Evolutionary conservation across 1,140 invertebrate genomes (phyloP).

Genomic region (Odontomachus brunneus): DNA sequence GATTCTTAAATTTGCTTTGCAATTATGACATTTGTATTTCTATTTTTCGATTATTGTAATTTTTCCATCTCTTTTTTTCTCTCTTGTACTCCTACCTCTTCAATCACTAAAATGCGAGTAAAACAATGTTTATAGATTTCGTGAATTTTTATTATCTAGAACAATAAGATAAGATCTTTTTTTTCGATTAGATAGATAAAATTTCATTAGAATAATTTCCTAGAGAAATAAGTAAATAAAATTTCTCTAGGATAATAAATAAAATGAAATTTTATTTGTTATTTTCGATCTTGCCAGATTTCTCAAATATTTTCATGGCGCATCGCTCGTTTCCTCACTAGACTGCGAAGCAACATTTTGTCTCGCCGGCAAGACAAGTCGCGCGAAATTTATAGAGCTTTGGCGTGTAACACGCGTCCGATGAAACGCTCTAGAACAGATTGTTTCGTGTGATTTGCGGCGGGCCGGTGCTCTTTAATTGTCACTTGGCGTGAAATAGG

Average conservation of each 20-base stretch:
- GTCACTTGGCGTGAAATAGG: slow-evolving; percentile 41
- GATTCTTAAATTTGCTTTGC: too few relatives aligned
- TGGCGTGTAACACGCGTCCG: not conserved
- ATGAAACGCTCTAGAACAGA: slow-evolving; percentile 3
- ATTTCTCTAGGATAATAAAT: too few relatives aligned
- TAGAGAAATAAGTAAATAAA: too few relatives aligned
- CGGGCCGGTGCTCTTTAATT: slow-evolving; percentile 34
- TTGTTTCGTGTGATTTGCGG: slow-evolving; percentile 36
- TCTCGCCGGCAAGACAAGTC: too few relatives aligned
- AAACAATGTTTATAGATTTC: not conserved
- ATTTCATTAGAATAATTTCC: too few relatives aligned
- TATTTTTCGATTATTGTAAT: not conserved
- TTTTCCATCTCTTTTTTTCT: not conserved
- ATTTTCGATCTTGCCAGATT: too few relatives aligned
- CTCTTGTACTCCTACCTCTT: not conserved
- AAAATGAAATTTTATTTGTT: too few relatives aligned
- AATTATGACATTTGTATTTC: too few relatives aligned
- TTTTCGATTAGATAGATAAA: too few relatives aligned
- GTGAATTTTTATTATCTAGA: not conserved
- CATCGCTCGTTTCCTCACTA: not conserved
- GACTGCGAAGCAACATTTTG: not conserved
- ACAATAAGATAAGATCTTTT: too few relatives aligned
- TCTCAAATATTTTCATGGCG: too few relatives aligned
- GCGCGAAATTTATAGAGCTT: not conserved
- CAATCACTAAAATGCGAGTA: not conserved